Percentiles rank a stretch among this genome's conserved stretches.
Conservation (phyloP, 2,797 vertebrate species). For the Mus spretus region DNA sequence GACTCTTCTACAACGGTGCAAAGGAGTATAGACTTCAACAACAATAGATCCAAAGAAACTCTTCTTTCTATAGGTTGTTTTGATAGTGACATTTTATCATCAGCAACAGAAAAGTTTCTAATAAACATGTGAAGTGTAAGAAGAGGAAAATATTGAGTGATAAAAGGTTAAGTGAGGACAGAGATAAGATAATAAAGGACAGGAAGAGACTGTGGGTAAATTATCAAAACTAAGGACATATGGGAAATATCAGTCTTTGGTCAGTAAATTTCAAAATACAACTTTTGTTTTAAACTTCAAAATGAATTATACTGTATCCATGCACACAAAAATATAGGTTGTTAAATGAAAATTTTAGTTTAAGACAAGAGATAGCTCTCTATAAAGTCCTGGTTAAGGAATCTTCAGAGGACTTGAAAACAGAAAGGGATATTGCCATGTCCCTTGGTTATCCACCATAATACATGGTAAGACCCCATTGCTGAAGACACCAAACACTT, state of each 20-base stretch:
- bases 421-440: background rate
- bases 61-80: background rate
- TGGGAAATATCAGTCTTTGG: background rate
- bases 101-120: background rate
- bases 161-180: background rate
- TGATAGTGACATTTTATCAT: background rate
- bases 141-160: background rate
- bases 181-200: background rate
- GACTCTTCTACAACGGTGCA: background rate
- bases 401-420: background rate
- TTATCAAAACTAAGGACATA: too few species aligned
- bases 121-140: background rate
- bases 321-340: background rate
- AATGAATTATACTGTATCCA: background rate
- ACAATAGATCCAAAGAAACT: background rate
- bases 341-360: background rate
- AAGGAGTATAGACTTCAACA: background rate
- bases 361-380: background rate
- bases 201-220: background rate
- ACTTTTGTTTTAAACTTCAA: background rate
- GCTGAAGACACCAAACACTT: background rate
- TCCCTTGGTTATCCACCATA: background rate
- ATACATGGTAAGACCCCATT: background rate
- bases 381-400: background rate
- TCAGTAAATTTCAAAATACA: background rate